Evolutionary conservation across 1,140 invertebrate genomes (phyloP).

Genomic region (Gryon sp.): DNA sequence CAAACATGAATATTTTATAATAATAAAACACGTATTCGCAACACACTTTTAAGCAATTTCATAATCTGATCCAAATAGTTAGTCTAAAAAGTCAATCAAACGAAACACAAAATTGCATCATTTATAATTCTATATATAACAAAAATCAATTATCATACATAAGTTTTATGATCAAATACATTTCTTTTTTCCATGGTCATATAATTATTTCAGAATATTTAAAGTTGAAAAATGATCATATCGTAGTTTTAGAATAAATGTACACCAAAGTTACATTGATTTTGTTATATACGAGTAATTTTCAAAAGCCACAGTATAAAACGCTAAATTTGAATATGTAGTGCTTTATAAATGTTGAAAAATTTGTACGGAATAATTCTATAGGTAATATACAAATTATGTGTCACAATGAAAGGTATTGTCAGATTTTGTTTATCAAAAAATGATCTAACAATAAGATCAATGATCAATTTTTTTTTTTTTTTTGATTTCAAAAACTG

Average conservation of each 20-base stretch:
- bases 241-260: conserved; percentile 23
- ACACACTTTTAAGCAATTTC: too few relatives aligned
- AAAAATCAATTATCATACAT: too few relatives aligned
- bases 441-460: neutral
- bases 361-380: conserved; percentile 32
- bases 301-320: conserved; percentile 41
- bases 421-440: conserved; percentile 23
- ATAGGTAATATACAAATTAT: conserved; percentile 22
- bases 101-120: too few relatives aligned
- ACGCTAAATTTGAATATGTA: conserved; percentile 36
- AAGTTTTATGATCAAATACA: too few relatives aligned
- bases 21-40: too few relatives aligned
- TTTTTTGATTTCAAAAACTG: conserved; percentile 43
- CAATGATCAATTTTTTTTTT: neutral
- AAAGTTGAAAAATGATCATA: neutral
- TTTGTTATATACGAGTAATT: neutral
- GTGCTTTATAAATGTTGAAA: conserved; percentile 52
- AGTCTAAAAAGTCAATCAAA: too few relatives aligned
- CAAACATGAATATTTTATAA: too few relatives aligned
- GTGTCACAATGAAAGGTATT: conserved; percentile 8
- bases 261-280: neutral
- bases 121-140: too few relatives aligned
- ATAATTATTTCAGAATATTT: too few relatives aligned
- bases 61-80: too few relatives aligned
- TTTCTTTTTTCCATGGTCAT: too few relatives aligned